Percentiles rank a stretch among this genome's conserved stretches.
These are phyloP conservation scores for Parnassius glacialis DNA, from an alignment of 2,888 invertebrate genomes.

Conservation along the genomic window DNA sequence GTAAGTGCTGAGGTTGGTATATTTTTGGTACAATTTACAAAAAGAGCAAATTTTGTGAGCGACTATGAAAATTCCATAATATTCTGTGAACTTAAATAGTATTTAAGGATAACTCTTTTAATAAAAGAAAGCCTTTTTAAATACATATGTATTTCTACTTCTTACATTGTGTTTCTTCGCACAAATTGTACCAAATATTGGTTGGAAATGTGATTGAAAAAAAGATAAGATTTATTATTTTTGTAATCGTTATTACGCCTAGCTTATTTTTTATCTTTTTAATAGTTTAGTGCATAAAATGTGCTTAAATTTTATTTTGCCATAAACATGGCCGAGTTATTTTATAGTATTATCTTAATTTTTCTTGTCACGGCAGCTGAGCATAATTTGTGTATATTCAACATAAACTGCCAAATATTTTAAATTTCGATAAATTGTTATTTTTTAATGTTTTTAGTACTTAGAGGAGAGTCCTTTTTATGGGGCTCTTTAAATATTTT, in stretches of 20 bases:
- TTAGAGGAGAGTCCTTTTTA: constrained; percentile 36
- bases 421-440: constrained; percentile 41
- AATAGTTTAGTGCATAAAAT: constrained; percentile 45
- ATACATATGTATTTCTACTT: constrained; percentile 25
- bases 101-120: constrained; percentile 16
- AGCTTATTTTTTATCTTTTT: constrained; percentile 65
- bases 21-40: constrained; percentile 31
- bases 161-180: constrained; percentile 22
- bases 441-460: constrained; percentile 45
- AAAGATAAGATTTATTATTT: constrained; percentile 55
- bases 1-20: constrained; percentile 26
- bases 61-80: neutral
- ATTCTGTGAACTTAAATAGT: constrained; percentile 11
- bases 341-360: constrained; percentile 45
- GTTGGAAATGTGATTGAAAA: constrained; percentile 55
- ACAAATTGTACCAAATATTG: constrained; percentile 38
- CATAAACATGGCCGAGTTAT: constrained; percentile 38
- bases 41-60: constrained; percentile 25
- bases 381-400: constrained; percentile 31
- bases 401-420: constrained; percentile 45
- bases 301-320: constrained; percentile 48
- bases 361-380: constrained; percentile 42
- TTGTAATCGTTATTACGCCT: constrained; percentile 62
- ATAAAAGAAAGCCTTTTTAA: neutral
- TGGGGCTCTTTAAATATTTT: constrained; percentile 31